Percentiles rank a stretch among this genome's conserved stretches.
Evolutionary conservation across 2,113 vertebrate genomes (phyloP).

Genomic region (Aegypius monachus): DNA sequence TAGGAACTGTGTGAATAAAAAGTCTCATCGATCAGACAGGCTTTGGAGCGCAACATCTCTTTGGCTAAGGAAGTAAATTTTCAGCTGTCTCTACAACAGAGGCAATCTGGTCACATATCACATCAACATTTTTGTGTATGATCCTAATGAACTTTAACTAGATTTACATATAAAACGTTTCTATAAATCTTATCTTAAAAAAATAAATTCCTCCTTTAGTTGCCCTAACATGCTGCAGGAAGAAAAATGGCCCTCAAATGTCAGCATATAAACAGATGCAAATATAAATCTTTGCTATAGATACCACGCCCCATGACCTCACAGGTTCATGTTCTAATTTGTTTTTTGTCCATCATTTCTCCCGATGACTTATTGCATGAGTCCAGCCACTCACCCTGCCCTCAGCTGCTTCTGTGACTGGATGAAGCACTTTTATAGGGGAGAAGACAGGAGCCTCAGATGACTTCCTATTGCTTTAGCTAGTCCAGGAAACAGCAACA

Average conservation of each 20-base stretch:
- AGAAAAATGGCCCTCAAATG: no score
- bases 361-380: neutral
- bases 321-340: neutral
- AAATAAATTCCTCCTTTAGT: neutral
- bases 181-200: neutral
- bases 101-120: neutral
- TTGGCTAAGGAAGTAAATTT: neutral
- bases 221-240: neutral
- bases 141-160: neutral
- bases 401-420: neutral
- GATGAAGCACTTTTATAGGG: neutral
- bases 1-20: neutral
- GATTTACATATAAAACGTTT: neutral
- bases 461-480: neutral
- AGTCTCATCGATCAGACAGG: neutral
- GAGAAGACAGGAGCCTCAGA: neutral
- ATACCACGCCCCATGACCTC: neutral
- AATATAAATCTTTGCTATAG: neutral
- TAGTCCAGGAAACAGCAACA: neutral
- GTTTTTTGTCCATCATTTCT: neutral
- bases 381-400: neutral
- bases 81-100: neutral
- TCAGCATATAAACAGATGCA: neutral
- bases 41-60: neutral
- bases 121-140: neutral